Evolutionary conservation across 2,888 invertebrate species (phyloP).

Genomic region (Tetramorium bicarinatum): DNA sequence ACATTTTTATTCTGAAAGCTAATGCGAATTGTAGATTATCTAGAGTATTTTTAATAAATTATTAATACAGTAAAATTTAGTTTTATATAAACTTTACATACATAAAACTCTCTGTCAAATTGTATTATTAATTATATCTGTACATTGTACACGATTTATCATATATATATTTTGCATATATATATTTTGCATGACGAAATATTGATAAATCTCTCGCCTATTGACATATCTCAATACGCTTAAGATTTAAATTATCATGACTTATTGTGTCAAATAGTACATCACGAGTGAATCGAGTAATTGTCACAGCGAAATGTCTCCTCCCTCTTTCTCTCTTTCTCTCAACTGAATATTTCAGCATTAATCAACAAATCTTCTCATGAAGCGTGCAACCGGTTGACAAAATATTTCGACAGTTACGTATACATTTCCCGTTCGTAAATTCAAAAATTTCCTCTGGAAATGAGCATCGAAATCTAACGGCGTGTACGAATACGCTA

Average conservation of each 20-base stretch:
- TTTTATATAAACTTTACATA: not conserved
- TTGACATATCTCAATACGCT: not conserved
- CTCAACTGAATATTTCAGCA: slow-evolving; percentile 1
- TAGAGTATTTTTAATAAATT: not conserved
- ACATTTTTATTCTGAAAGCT: not conserved
- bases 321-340: not conserved
- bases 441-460: not conserved
- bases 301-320: not conserved
- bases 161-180: too few species aligned
- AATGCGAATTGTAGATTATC: not conserved
- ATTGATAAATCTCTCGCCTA: not conserved
- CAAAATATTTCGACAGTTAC: slow-evolving; percentile 7
- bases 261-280: not conserved
- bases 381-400: slow-evolving; percentile 13
- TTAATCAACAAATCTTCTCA: not conserved
- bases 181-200: not conserved
- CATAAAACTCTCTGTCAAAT: not conserved
- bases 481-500: not conserved
- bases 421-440: not conserved
- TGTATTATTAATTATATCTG: not conserved
- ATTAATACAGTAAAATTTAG: not conserved
- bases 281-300: not conserved
- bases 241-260: slow-evolving; percentile 1
- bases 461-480: slow-evolving; percentile 10
- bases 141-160: not conserved